These are phyloP conservation scores for Hyposoter didymator DNA, from an alignment of 2,888 invertebrate species.

Conservation along the genomic window DNA sequence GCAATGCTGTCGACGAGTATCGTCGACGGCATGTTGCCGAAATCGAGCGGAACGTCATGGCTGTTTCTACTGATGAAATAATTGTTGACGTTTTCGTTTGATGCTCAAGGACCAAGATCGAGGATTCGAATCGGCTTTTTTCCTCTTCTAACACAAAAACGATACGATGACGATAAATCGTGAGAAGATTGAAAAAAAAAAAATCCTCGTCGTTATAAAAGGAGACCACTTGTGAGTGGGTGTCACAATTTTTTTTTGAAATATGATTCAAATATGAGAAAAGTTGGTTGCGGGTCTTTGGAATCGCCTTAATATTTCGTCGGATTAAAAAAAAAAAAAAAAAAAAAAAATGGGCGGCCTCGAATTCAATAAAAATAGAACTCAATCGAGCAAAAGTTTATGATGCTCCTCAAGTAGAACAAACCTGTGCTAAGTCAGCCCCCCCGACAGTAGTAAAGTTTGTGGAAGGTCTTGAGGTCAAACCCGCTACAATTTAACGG, in stretches of 20 bases:
- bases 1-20: conserved; percentile 1
- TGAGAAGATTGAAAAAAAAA: too few species aligned
- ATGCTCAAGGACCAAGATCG: background rate
- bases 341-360: too few species aligned
- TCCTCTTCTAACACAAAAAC: background rate
- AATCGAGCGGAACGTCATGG: background rate
- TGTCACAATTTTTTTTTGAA: background rate
- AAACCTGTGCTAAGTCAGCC: background rate
- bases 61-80: conserved; percentile 28
- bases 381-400: background rate
- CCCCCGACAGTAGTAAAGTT: background rate
- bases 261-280: background rate
- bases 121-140: background rate
- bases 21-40: background rate
- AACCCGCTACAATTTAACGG: conserved; percentile 11
- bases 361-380: background rate
- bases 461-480: background rate
- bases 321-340: background rate
- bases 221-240: too few species aligned
- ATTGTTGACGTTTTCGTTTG: conserved; percentile 12
- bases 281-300: too few species aligned
- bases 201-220: too few species aligned
- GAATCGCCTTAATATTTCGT: background rate
- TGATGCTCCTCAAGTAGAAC: background rate
- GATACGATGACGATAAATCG: background rate